phyloP scores from a whole-genome alignment of 2,113 vertebrate species.

The Asarcornis scutulata region DNA sequence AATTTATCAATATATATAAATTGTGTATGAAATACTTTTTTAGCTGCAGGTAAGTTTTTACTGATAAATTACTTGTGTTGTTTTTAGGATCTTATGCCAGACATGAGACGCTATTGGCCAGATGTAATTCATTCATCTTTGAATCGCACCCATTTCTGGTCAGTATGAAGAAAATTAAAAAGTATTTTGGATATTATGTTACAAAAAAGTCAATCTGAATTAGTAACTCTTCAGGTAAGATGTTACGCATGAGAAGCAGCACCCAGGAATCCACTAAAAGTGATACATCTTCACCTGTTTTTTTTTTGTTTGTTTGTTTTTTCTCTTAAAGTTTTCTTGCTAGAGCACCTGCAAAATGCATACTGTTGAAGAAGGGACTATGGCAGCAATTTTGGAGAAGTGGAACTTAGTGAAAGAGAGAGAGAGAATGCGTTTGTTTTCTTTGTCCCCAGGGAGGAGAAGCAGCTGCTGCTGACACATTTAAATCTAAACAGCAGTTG shows the following conservation, averaged over 20 bases:
- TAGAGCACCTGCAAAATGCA: neutral
- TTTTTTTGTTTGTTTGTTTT: neutral
- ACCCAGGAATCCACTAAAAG: neutral
- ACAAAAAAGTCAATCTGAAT: neutral
- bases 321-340: neutral
- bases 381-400: neutral
- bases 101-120: conserved; percentile 79
- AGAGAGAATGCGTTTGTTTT: neutral
- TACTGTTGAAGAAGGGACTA: neutral
- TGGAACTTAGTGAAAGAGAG: neutral
- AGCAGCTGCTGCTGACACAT: neutral
- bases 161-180: neutral
- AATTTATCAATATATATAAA: neutral
- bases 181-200: neutral
- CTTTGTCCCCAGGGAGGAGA: neutral
- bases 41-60: neutral
- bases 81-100: conserved; percentile 75
- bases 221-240: neutral
- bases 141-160: conserved; percentile 78
- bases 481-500: neutral
- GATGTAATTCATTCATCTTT: conserved; percentile 72
- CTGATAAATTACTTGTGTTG: neutral
- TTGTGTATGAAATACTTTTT: neutral
- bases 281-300: neutral
- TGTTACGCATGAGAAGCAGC: neutral